phyloP scores from a whole-genome alignment of 2,113 vertebrate species.

The Oxyura jamaicensis region DNA sequence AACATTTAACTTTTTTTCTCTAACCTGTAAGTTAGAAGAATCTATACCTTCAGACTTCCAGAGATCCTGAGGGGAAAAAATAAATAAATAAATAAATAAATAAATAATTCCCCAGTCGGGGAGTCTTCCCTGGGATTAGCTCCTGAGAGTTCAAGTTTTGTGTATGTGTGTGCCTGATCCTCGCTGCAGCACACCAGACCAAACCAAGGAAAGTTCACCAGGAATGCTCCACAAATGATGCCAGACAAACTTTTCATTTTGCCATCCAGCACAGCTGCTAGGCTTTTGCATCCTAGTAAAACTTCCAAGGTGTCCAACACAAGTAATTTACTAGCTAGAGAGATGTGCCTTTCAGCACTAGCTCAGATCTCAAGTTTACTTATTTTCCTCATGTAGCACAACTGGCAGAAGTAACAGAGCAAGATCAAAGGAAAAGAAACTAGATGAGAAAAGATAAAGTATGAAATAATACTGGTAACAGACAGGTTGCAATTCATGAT shows the following conservation, averaged over 20 bases:
- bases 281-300: background rate
- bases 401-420: slow-evolving; percentile 37
- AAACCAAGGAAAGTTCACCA: background rate
- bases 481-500: slow-evolving; percentile 50
- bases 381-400: slow-evolving; percentile 40
- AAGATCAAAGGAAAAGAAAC: slow-evolving; percentile 63
- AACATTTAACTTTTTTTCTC: background rate
- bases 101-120: too few species aligned
- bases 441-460: slow-evolving; percentile 31
- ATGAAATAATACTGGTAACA: slow-evolving; percentile 52
- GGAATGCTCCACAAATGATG: background rate
- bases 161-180: background rate
- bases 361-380: background rate
- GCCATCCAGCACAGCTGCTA: background rate
- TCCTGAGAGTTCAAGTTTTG: background rate
- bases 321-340: background rate
- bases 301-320: background rate
- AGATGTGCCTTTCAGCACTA: background rate
- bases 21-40: background rate
- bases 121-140: background rate
- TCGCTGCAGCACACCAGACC: background rate
- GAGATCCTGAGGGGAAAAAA: background rate
- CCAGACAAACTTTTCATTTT: background rate
- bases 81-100: too few species aligned
- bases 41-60: background rate